phyloP scores from a whole-genome alignment of 1,140 invertebrate species.

The Mactra quadrangularis region DNA sequence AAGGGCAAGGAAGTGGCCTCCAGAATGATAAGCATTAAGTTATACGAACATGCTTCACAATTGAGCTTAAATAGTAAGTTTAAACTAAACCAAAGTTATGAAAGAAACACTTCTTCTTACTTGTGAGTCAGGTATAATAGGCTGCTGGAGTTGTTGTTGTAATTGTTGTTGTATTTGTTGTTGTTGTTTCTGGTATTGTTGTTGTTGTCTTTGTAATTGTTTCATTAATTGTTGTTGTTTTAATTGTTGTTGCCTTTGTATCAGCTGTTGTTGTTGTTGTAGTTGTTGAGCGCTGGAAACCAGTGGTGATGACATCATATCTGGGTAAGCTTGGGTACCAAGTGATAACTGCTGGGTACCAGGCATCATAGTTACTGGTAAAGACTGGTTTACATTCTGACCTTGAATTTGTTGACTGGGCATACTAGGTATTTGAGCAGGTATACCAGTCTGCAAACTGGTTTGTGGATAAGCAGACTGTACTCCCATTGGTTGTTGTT shows the following conservation, averaged over 20 bases:
- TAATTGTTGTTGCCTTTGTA: constrained; percentile 37
- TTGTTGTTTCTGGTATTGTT: constrained; percentile 53
- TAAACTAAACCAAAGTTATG: too few relatives aligned
- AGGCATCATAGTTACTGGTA: neutral
- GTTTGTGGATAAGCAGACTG: constrained; percentile 3
- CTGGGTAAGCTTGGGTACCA: constrained; percentile 38
- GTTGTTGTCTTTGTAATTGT: constrained; percentile 50
- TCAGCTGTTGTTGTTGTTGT: constrained; percentile 51
- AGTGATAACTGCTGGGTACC: constrained; percentile 23
- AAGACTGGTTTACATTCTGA: neutral
- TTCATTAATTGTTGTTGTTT: constrained; percentile 57
- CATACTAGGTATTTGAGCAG: neutral
- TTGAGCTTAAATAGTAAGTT: too few relatives aligned
- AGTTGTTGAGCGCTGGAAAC: constrained; percentile 32
- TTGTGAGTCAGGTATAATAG: constrained; percentile 25
- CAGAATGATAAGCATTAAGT: too few relatives aligned
- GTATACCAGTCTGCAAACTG: neutral
- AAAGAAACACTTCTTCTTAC: too few relatives aligned
- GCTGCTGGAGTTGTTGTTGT: constrained; percentile 43
- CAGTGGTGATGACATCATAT: constrained; percentile 33
- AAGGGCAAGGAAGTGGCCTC: too few relatives aligned
- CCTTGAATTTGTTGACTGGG: neutral
- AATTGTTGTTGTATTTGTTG: constrained; percentile 52
- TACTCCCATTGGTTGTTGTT: neutral
- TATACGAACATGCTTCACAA: too few relatives aligned